These are phyloP conservation scores for Neuroterus valhalla DNA, from an alignment of 1,140 invertebrate species.

Conservation along the genomic window DNA sequence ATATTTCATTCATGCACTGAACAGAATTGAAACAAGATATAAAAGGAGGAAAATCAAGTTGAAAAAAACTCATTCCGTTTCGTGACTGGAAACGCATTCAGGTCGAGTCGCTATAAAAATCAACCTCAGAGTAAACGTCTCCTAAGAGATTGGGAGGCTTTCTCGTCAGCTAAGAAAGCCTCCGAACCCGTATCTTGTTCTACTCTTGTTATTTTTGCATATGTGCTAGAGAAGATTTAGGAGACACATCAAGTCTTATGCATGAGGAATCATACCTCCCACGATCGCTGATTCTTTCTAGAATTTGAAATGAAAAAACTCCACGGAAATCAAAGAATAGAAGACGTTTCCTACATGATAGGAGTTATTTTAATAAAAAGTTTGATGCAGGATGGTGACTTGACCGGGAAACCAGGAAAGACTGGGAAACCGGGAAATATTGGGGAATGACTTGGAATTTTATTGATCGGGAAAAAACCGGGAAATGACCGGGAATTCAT, in stretches of 20 bases:
- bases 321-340: background rate
- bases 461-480: too few species aligned
- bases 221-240: conserved; percentile 23
- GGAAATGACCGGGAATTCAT: too few species aligned
- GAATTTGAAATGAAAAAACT: conserved; percentile 2
- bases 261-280: background rate
- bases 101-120: conserved; percentile 25
- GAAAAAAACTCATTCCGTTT: background rate
- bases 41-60: background rate
- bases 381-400: too few species aligned
- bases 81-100: background rate
- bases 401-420: too few species aligned
- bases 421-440: too few species aligned
- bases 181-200: background rate
- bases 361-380: too few species aligned
- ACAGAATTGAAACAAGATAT: too few species aligned
- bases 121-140: conserved; percentile 5
- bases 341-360: background rate
- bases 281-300: conserved; percentile 19
- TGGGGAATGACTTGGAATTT: too few species aligned
- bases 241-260: conserved; percentile 8
- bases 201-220: conserved; percentile 25
- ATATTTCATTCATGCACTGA: too few species aligned
- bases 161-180: conserved; percentile 18
- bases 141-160: conserved; percentile 24